Evolutionary conservation across 2,113 vertebrate genomes (phyloP).

Genomic region (Bufo bufo): DNA sequence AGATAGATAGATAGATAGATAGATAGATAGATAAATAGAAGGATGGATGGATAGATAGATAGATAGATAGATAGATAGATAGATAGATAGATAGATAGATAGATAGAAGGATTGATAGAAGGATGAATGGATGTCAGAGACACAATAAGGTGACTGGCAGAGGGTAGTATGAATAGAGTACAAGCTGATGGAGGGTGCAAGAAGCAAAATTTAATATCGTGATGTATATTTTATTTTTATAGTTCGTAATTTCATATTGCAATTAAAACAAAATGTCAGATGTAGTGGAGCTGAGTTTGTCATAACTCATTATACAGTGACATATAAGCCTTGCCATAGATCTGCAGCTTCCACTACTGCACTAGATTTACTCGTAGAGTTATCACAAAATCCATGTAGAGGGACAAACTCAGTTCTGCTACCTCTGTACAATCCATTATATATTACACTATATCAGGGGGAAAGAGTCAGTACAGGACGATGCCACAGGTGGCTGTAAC

Average conservation of each 20-base stretch:
- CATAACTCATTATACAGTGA: background rate
- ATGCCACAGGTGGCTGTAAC: too few species aligned
- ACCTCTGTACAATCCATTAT: too few species aligned
- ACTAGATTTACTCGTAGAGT: background rate
- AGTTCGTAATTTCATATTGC: background rate
- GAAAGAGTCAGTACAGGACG: too few species aligned
- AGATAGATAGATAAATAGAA: too few species aligned
- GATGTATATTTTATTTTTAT: background rate
- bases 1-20: too few species aligned
- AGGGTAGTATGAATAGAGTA: background rate
- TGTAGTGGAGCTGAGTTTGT: background rate
- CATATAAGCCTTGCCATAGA: background rate
- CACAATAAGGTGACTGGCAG: background rate
- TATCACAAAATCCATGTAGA: background rate
- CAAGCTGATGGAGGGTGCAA: background rate
- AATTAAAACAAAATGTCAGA: background rate
- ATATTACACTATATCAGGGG: too few species aligned
- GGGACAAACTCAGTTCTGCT: too few species aligned
- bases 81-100: too few species aligned
- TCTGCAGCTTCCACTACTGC: background rate
- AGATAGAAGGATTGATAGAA: too few species aligned
- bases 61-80: too few species aligned
- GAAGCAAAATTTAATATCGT: background rate
- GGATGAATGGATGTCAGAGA: too few species aligned
- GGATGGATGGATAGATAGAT: too few species aligned